Percentiles rank a stretch among this genome's conserved stretches.
Conservation (phyloP, 2,888 invertebrate genomes). For the Mesodorylaimus sp. region DNA sequence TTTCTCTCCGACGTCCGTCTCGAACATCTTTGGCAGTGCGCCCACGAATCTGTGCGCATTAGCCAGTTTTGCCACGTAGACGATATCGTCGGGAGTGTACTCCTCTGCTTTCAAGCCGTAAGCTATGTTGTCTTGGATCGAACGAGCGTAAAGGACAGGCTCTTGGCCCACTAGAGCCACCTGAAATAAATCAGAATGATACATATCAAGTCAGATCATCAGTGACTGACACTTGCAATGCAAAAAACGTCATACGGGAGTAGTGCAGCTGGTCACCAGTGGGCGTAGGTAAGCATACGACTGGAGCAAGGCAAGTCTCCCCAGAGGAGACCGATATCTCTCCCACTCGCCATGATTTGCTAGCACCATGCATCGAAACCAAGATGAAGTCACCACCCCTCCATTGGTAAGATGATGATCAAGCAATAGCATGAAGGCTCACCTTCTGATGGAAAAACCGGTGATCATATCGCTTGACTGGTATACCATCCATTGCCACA, state of each 20-base stretch:
- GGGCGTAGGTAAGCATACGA: no score
- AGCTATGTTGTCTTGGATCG: conserved; percentile 31
- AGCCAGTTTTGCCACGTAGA: conserved; percentile 28
- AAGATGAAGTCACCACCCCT: no score
- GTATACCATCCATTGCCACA: conserved; percentile 30
- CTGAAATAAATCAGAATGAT: conserved; percentile 16
- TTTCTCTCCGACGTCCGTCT: conserved; percentile 34
- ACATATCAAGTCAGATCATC: no score
- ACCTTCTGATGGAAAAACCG: conserved; percentile 33
- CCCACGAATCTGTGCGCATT: conserved; percentile 34
- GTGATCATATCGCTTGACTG: conserved; percentile 30
- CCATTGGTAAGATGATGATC: no score
- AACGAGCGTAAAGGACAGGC: conserved; percentile 34
- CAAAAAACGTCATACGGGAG: no score
- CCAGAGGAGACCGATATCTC: no score
- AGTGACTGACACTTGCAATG: no score
- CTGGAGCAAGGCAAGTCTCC: no score
- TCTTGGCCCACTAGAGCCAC: conserved; percentile 34
- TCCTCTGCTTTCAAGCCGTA: conserved; percentile 25
- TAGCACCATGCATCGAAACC: no score
- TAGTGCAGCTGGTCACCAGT: no score
- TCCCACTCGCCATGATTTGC: no score
- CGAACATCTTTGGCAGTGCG: conserved; percentile 30
- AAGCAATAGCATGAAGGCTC: no score
- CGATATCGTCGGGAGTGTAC: conserved; percentile 9